Evolutionary conservation across 2,113 vertebrate genomes (phyloP), one percentile per base, ranked within the genome.

Genomic region (Cercopithecus mona): DNA sequence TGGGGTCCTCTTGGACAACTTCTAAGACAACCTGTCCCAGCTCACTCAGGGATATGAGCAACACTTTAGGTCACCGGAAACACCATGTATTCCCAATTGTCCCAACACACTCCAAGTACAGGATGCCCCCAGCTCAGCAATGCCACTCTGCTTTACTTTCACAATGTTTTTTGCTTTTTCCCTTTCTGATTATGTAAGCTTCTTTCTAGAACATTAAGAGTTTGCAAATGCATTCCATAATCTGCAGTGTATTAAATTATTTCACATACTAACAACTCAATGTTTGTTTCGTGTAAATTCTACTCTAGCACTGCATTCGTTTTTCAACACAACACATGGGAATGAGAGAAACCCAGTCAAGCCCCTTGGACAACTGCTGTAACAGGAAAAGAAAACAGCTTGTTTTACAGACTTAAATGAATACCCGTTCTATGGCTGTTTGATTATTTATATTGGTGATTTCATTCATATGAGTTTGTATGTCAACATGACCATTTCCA

Each of bases 21-120:
- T 48, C 25, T 72, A 45, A 94, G 38, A 73, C 38, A 90, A 27
- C 32, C 52, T 1, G 3, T 14, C n/a, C 57, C 59, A 57, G 17
- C 22, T 78, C 20, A 8, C 64, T 55, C 7, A 35, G 2, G 0
- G 0, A 0, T 9, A 3, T 3, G 25, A 43, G 11, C 8, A 35
- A 61, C 6, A 8, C 59, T 76, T 90, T 48, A 83, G 22, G 57
- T 68, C 30, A 20, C 57, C 35, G 43, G 11, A 90, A 89, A 48
- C 3, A 25, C 66, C 4, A 38, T 6, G 0, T 55, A 38, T 48
- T 76, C 35, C 17, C n/a, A 16, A 43, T 6, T 12, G 7, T 8
- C 70, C 61, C 76, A 25, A 35, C 3, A 50, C 17, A 23, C 35
- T 64, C 4, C 6, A 14, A 9, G 20, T 20, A 0, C 14, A 78